Evolutionary conservation across 2,113 vertebrate genomes (phyloP).

Genomic region (Pterocles gutturalis): DNA sequence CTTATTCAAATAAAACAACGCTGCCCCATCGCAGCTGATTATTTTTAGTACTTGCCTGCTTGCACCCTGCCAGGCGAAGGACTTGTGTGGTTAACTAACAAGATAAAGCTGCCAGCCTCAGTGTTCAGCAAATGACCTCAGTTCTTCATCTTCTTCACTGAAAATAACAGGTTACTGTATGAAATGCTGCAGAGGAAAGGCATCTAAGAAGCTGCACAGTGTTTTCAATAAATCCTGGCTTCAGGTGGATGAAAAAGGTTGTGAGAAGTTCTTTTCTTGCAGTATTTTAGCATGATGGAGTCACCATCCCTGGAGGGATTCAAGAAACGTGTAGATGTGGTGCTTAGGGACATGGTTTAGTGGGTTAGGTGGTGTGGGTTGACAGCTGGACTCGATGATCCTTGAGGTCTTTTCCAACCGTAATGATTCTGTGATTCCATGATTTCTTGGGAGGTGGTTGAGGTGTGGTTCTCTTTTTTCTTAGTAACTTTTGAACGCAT

Average conservation of each 20-base stretch:
- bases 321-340: too few species aligned
- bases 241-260: background rate
- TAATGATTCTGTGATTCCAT: too few species aligned
- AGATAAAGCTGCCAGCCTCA: slow-evolving; percentile 21
- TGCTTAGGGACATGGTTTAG: too few species aligned
- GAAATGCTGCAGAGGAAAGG: background rate
- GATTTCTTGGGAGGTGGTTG: background rate
- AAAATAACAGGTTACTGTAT: background rate
- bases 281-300: background rate
- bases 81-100: slow-evolving; percentile 22
- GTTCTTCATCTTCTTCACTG: slow-evolving; percentile 33
- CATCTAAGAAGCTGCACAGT: background rate
- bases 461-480: background rate
- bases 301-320: too few species aligned
- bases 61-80: slow-evolving; percentile 4
- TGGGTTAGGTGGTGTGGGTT: too few species aligned
- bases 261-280: background rate
- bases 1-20: background rate
- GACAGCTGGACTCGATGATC: too few species aligned
- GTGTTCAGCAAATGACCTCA: background rate
- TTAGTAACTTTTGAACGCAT: background rate
- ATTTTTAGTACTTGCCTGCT: background rate
- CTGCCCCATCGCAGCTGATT: background rate
- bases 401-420: too few species aligned
- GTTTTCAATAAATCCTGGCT: background rate